These are phyloP conservation scores for Hoplostethus mediterraneus DNA, from an alignment of 2,797 vertebrate species.

Conservation along the genomic window DNA sequence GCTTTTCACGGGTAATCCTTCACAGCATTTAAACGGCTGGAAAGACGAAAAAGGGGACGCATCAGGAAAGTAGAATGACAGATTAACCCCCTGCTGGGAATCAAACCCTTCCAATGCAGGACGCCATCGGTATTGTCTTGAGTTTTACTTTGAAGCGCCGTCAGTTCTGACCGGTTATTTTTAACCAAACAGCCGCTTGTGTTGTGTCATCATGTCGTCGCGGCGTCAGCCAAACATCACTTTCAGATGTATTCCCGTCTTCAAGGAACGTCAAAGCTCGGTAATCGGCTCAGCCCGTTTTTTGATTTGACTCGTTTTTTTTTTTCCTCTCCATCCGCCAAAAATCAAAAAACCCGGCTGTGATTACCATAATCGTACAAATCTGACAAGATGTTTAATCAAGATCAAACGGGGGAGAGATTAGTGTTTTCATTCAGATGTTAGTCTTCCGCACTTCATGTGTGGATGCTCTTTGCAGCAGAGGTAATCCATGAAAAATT, in stretches of 20 bases:
- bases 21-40: conserved; percentile 15
- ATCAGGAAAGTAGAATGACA: conserved; percentile 38
- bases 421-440: conserved; percentile 71
- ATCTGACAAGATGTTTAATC: conserved; percentile 81
- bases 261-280: conserved; percentile 73
- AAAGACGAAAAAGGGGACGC: conserved; percentile 26
- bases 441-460: conserved; percentile 38
- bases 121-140: conserved; percentile 48
- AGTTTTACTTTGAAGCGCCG: conserved; percentile 56
- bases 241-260: conserved; percentile 62
- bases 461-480: conserved; percentile 39
- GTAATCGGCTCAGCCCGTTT: conserved; percentile 76
- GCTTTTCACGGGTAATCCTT: conserved; percentile 30
- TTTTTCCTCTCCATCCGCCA: conserved; percentile 24
- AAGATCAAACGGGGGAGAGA: conserved; percentile 74
- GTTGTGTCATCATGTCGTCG: conserved; percentile 48
- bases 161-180: conserved; percentile 46
- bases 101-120: conserved; percentile 50
- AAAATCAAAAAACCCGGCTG: conserved; percentile 59
- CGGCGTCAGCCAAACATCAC: conserved; percentile 54
- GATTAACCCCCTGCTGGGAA: conserved; percentile 60
- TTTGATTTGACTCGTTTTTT: conserved; percentile 47
- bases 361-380: conserved; percentile 77
- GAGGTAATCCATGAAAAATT: conserved; percentile 68
- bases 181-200: conserved; percentile 35